Percentiles rank a stretch among this genome's conserved stretches.
Conservation (phyloP, 2,113 vertebrate species). For the Tinamus guttatus region DNA sequence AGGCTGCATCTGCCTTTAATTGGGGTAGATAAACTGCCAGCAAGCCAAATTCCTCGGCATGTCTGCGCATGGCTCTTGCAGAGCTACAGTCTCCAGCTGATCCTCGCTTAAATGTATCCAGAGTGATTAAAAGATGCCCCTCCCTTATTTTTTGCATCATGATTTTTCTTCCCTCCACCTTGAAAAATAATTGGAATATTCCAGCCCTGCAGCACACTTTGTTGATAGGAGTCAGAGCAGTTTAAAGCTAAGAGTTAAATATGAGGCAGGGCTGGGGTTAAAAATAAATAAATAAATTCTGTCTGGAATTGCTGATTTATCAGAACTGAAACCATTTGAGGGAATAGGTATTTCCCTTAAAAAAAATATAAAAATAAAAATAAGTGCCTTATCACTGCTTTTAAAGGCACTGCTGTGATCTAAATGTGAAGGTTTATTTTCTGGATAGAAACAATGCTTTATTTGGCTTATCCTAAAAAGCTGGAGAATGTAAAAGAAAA, state of each 20-base stretch:
- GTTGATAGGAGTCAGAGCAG: not conserved
- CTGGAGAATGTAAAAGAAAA: slow-evolving; percentile 32
- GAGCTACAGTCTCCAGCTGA: slow-evolving; percentile 1
- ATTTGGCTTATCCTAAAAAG: slow-evolving; percentile 10
- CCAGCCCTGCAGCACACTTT: not conserved
- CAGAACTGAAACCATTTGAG: slow-evolving; percentile 7
- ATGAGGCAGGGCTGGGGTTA: not conserved
- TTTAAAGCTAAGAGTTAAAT: not conserved
- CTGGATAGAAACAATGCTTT: slow-evolving; percentile 34
- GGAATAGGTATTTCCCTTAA: slow-evolving; percentile 6
- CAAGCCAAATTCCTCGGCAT: slow-evolving; percentile 48
- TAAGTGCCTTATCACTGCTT: not conserved
- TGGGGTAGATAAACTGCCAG: slow-evolving; percentile 34
- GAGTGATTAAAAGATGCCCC: slow-evolving; percentile 28
- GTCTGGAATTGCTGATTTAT: slow-evolving; percentile 11
- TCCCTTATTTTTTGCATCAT: not conserved
- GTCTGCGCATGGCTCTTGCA: slow-evolving; percentile 15
- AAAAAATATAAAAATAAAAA: not conserved
- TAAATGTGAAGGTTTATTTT: slow-evolving; percentile 20
- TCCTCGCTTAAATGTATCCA: slow-evolving; percentile 13
- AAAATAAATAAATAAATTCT: not conserved
- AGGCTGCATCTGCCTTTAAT: slow-evolving; percentile 59
- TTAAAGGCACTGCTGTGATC: slow-evolving; percentile 12
- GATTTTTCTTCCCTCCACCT: not conserved
- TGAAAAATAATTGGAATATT: not conserved